These are phyloP conservation scores for Phaenicophaeus curvirostris DNA, from an alignment of 2,797 vertebrate species.

Conservation along the genomic window DNA sequence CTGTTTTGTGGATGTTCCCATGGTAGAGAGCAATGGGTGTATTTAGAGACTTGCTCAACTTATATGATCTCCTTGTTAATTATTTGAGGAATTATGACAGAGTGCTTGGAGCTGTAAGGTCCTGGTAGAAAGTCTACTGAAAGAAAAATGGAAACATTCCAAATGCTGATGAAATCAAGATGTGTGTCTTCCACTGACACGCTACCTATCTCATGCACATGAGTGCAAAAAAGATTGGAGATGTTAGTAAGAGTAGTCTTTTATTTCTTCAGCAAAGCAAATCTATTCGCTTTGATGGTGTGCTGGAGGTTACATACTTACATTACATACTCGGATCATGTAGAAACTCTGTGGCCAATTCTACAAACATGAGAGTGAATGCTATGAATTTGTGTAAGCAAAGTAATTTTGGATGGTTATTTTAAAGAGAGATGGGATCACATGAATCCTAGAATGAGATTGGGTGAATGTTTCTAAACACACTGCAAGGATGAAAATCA, in stretches of 20 bases:
- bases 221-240: neutral
- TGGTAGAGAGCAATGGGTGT: constrained; percentile 21
- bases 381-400: neutral
- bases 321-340: neutral
- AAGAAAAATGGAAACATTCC: neutral
- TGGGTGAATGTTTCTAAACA: neutral
- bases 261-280: neutral
- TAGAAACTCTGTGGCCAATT: neutral
- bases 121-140: neutral
- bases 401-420: neutral
- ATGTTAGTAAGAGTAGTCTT: neutral
- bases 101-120: neutral
- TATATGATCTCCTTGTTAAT: constrained; percentile 37
- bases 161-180: neutral
- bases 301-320: neutral
- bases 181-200: neutral
- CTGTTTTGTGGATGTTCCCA: constrained; percentile 25
- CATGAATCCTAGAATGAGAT: neutral
- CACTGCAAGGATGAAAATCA: neutral
- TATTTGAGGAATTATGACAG: constrained; percentile 17
- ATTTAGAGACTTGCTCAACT: constrained; percentile 24
- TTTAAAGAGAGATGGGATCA: neutral
- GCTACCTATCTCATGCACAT: neutral
- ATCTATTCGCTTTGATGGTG: neutral
- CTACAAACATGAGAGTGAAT: neutral